Base-by-base conservation (phyloP, 2,888 invertebrate species). In the Conchocele bisecta region DNA sequence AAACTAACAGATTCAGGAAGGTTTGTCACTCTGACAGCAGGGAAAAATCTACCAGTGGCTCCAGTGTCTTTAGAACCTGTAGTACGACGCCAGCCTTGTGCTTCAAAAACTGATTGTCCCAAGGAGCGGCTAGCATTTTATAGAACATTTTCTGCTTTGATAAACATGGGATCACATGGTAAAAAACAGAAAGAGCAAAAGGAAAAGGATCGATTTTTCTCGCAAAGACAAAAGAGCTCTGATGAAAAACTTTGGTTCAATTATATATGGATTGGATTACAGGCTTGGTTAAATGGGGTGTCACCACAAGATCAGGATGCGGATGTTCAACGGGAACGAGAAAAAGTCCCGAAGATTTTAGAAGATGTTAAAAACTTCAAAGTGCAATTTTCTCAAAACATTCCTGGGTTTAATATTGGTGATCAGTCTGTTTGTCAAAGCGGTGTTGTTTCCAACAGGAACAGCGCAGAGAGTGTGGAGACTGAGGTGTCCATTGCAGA, bases 221-320 rank as follows among this genome's bases (percentile, higher is more conserved):
- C 80, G 41, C 83, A 82, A 26, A 72, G 87, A 59, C 91, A 89
- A 83, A 88, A 85, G 87, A 96, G 96, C 83, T 94, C 94, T 78
- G 97, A 97, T 90, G 96, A 97, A 89, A 94, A 95, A 72, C 93
- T 95, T 44, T 97, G 96, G 95, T 96, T 96, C 91, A 97, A 97
- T 92, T 93, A 96, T 81, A 95, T 97, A 83, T 98, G 97, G 97
- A 91, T 97, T 82, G 97, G 97, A 92, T 92, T 98, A 73, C 96
- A 96, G 91, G 97, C 97, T 0, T 94, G 94, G 93, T 59, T 85
- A 93, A 78, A 78, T 68, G 78, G 79, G 20, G 94, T 94, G 0
- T 68, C 71, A 37, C 93, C 94, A 20, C 93, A 94, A 57, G 95
- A 95, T 84, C 96, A 96, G 91, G 96, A 97, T 90, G 93, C 93